phyloP scores from a whole-genome alignment of 2,113 vertebrate genomes.

The Bubo bubo region DNA sequence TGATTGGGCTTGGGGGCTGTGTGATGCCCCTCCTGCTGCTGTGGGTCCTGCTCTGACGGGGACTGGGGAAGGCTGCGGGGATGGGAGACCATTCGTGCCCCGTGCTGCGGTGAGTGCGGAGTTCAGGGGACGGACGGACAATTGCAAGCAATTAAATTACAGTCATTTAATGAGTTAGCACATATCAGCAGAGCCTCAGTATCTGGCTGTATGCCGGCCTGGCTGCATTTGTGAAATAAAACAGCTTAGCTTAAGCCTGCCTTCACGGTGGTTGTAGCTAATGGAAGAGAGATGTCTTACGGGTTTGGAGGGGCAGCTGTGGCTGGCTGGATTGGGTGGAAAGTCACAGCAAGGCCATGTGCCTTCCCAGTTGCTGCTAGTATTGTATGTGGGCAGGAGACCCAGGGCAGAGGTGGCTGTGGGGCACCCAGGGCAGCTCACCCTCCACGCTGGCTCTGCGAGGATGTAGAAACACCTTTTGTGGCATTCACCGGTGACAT shows the following conservation, averaged over 20 bases:
- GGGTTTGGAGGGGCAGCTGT: not conserved
- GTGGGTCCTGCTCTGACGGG: not conserved
- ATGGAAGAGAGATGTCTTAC: not conserved
- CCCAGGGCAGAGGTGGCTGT: not conserved
- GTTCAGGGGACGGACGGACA: not conserved
- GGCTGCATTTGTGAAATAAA: not conserved
- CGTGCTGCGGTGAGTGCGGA: accelerated
- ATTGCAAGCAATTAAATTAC: constrained; percentile 35
- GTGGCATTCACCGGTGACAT: not conserved
- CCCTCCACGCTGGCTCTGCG: not conserved
- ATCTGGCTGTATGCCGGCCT: not conserved
- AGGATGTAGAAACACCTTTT: not conserved
- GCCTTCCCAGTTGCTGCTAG: not conserved
- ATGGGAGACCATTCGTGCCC: not conserved
- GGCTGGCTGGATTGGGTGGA: not conserved
- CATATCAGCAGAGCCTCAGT: not conserved
- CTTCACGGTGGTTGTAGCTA: not conserved
- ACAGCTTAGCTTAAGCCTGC: not conserved
- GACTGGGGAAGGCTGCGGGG: not conserved
- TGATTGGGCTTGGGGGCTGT: accelerated
- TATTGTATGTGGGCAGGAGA: accelerated
- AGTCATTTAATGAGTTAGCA: constrained; percentile 18
- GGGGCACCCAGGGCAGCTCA: not conserved
- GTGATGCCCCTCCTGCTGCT: not conserved
- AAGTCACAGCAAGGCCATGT: not conserved